Percentiles rank a stretch among this genome's conserved stretches.
Conservation (phyloP, 30 jellyfish, hydroid and myxozoan species). For the Hydra vulgaris region DNA sequence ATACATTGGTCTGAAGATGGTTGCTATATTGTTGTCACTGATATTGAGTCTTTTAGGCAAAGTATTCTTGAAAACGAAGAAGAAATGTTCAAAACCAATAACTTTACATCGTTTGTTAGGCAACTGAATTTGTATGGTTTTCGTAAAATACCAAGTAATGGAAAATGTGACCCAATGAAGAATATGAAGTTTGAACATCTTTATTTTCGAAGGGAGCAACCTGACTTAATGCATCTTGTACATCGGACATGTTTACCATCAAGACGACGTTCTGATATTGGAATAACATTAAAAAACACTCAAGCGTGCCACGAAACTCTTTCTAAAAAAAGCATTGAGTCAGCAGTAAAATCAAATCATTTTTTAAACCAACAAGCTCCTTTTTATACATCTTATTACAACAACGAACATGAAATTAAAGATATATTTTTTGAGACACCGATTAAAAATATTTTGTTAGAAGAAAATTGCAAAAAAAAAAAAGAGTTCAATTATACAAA, state of each 20-base stretch:
- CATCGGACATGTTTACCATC: conserved; percentile 84
- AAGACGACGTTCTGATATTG: conserved; percentile 7
- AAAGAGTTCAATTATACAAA: neutral
- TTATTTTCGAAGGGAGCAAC: conserved; percentile 90
- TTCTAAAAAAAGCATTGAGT: conserved; percentile 29
- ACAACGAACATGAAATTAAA: neutral
- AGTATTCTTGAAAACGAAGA: conserved; percentile 85
- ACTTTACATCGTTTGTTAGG: conserved; percentile 93
- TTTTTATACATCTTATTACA: conserved; percentile 1
- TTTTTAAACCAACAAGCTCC: conserved; percentile 26
- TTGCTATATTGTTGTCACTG: conserved; percentile 70
- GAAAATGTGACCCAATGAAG: conserved; percentile 75
- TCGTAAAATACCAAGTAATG: conserved; percentile 60
- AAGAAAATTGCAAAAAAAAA: neutral
- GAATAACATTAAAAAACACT: conserved; percentile 27
- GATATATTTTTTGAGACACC: neutral
- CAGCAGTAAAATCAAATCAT: conserved; percentile 24
- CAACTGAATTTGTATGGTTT: conserved; percentile 90
- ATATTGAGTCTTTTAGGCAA: conserved; percentile 62
- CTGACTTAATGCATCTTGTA: conserved; percentile 78
- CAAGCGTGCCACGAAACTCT: conserved; percentile 28
- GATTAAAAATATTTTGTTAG: neutral
- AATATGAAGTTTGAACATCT: conserved; percentile 97
- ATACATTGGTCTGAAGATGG: conserved; percentile 96
- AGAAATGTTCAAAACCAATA: conserved; percentile 96